phyloP scores from a whole-genome alignment of 2,888 invertebrate genomes.

The Gerris lacustris region DNA sequence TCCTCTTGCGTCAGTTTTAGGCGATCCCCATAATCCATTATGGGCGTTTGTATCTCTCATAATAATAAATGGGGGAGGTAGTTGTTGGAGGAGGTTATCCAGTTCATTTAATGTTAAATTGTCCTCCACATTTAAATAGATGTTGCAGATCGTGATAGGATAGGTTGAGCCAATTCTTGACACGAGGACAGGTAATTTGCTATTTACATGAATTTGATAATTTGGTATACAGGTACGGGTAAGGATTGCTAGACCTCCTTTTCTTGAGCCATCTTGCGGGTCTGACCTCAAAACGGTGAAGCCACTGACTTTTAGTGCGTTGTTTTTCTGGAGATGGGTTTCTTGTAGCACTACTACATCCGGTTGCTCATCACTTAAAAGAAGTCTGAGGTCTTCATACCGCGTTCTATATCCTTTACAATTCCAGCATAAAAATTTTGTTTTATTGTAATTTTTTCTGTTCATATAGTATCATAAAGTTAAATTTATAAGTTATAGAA shows the following conservation, averaged over 20 bases:
- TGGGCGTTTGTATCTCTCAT: conserved; percentile 10
- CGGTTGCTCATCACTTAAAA: not conserved
- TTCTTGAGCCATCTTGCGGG: not conserved
- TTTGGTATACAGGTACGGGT: not conserved
- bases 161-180: not conserved
- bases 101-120: not conserved
- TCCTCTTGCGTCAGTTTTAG: conserved; percentile 9
- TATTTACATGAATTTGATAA: not conserved
- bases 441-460: not conserved
- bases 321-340: not conserved
- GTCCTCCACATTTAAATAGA: not conserved
- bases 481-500: too few species aligned
- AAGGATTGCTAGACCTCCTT: not conserved
- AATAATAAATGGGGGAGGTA: conserved; percentile 6
- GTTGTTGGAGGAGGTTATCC: not conserved
- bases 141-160: conserved; percentile 5
- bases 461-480: too few species aligned
- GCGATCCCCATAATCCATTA: conserved; percentile 6
- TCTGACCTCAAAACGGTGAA: not conserved
- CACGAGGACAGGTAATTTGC: not conserved
- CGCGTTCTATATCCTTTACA: conserved; percentile 4
- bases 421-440: not conserved
- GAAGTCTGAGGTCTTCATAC: not conserved
- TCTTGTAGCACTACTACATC: not conserved
- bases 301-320: not conserved